Evolutionary conservation across 2,113 vertebrate species (phyloP).

Genomic region (Lycaon pictus): DNA sequence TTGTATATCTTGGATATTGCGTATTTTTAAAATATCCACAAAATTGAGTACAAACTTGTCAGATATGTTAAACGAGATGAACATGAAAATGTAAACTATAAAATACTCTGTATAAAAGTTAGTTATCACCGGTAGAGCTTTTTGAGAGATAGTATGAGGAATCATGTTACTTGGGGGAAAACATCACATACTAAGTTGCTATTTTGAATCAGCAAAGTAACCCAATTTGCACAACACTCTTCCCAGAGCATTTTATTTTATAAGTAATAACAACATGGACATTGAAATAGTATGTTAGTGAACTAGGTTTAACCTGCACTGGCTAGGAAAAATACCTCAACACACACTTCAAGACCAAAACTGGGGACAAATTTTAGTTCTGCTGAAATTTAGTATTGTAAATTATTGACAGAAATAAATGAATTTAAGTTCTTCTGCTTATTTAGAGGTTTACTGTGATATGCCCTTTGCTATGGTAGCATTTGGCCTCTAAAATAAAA

Average conservation of each 20-base stretch:
- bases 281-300: neutral
- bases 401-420: constrained; percentile 1
- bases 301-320: neutral
- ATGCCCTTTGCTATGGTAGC: neutral
- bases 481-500: neutral
- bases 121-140: neutral
- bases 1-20: neutral
- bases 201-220: neutral
- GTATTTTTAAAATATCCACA: neutral
- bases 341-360: neutral
- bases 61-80: neutral
- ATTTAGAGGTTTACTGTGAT: neutral
- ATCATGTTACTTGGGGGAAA: neutral
- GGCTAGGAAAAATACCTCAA: neutral
- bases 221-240: neutral
- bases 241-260: neutral
- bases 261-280: neutral
- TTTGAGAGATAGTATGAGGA: neutral
- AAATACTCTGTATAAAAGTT: neutral
- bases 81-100: neutral
- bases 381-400: neutral
- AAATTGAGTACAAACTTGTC: neutral
- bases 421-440: neutral
- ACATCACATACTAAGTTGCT: neutral
- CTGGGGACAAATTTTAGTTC: neutral